Evolutionary conservation across 2,888 invertebrate genomes (phyloP), one percentile per base, ranked within the genome.

Genomic region (Trachelus tabidus): DNA sequence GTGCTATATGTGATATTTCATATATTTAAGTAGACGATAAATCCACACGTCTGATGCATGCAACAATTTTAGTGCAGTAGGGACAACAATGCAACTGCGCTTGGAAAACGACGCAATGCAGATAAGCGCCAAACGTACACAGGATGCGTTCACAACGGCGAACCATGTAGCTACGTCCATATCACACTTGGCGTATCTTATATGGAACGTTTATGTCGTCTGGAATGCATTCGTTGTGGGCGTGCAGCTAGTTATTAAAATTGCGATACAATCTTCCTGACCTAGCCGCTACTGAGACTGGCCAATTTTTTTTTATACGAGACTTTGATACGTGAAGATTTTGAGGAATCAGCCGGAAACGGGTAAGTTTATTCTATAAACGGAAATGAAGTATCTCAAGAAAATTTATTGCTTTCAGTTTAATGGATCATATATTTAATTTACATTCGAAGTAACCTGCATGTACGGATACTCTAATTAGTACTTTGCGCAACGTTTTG

Each of bases 211-310:
- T 87, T 85, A 84, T 85, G 85, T 85, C 85, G 85, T 85, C 85
- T 83, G 85, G 85, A 86, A 85, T 82, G 84, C 84, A 85, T 84
- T 84, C 85, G 83, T 83, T 81, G 84, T 83, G 85, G 84, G 83
- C 83, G 86, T 84, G 84, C 81, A 87, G 84, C 87, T 83, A 81
- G 84, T 86, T 85, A 87, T 87, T 87, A 86, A 85, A 84, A 83
- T 81, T 23, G 68, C 78, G 76, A 79, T 79, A 79, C 34, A 71
- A 79, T 79, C 78, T 40, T 76, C 4, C 23, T 74, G 35, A 34
- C 74, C 74, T 74, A 74, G 35, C 34, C 68, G 40, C 12, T 31
- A 73, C 73, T 34, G 76, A 68, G 30, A 81, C 75, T 68, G 34
- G 69, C 56, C 34, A 69, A 34, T 75, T 81, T 77, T 76, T 37